phyloP scores from a whole-genome alignment of 23 tunicate species.

The Pegea sp. region DNA sequence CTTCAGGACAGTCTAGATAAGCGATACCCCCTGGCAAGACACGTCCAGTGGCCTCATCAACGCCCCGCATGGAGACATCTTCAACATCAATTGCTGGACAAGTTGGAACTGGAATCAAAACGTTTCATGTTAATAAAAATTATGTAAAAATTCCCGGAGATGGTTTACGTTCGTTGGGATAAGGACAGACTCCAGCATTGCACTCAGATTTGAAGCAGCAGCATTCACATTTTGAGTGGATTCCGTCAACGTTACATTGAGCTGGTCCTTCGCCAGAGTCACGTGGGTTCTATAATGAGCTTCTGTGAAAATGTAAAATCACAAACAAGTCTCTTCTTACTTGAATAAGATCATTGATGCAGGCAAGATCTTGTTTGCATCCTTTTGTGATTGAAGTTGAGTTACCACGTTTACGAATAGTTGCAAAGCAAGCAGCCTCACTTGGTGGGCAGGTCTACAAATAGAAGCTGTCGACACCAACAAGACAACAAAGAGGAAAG shows the following conservation, averaged over 20 bases:
- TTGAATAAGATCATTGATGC: constrained; percentile 73
- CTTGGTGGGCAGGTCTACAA: constrained; percentile 36
- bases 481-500: not conserved
- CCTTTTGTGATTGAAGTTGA: constrained; percentile 61
- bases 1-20: constrained; percentile 18
- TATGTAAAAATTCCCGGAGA: not conserved
- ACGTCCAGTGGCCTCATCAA: constrained; percentile 16
- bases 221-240: constrained; percentile 93
- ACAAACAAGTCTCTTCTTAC: constrained; percentile 5
- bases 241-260: constrained; percentile 45
- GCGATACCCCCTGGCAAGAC: constrained; percentile 72
- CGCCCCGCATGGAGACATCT: constrained; percentile 16
- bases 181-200: constrained; percentile 65
- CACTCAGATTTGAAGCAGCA: constrained; percentile 57
- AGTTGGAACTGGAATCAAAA: constrained; percentile 30
- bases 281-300: constrained; percentile 27
- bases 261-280: constrained; percentile 75
- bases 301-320: not conserved
- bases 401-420: constrained; percentile 49
- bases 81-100: constrained; percentile 46
- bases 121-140: not conserved
- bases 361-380: constrained; percentile 76
- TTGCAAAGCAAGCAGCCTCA: constrained; percentile 72
- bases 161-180: constrained; percentile 38
- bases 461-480: not conserved